Evolutionary conservation across 2,888 invertebrate species (phyloP), one percentile per base, ranked within the genome.

Genomic region (Ptychoptera albimana): DNA sequence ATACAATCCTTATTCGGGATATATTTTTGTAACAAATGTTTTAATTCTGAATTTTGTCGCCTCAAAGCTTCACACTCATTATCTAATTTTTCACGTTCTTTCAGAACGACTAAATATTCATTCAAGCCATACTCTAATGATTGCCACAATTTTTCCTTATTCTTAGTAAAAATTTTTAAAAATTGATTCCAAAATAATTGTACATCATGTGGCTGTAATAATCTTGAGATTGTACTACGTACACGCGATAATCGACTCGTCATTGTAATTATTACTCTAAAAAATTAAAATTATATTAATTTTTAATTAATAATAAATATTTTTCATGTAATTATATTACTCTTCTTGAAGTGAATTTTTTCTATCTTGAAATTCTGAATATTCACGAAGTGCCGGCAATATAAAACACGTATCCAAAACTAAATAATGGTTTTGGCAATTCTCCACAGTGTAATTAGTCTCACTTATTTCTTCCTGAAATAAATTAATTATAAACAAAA

Each of bases 121-220:
- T 61, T 60, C 9, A 64, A 52, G 0, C 65, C 65, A 46, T 64
- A 60, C 39, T 63, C 60, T 14, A 64, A 50, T 0, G 56, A 56
- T 37, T 57, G 77, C 86, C 86, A 87, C 36, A 85, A 62, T 46
- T 73, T 71, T 51, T 78, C 73, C 50, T 75, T 77, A 38, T 78
- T 71, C 1, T 64, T 50, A 0, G 77, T 67, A 52, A 81, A 78
- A 8, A 75, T 60, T 35, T 68, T 65, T 47, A 68, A 66, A 61
- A 79, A 84, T 49, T 73, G 70, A 8, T 64, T 57, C 86, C 86
- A 87, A 60, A 75, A 85, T 2, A 63, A 59, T 8, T 66, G 67
- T 16, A 84, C 75, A 52, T 79, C 77, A 23, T 8, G 23, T 8
- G n/a, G 31, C 14, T 23, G 1, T 1, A 42, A 23, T 29, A 11